phyloP scores from a whole-genome alignment of 2,888 invertebrate genomes.

The Notodonta ziczac region DNA sequence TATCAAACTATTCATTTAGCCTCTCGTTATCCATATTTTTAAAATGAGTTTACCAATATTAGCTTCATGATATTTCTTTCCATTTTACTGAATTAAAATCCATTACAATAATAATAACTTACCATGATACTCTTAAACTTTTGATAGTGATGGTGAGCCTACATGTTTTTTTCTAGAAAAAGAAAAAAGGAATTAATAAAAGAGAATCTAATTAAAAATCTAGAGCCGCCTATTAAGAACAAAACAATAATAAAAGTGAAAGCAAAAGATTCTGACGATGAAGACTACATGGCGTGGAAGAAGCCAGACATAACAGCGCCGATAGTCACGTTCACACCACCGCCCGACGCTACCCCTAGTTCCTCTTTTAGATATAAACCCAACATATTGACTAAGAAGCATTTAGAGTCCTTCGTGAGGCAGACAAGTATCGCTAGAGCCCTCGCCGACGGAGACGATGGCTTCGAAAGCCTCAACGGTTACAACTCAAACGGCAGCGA shows the following conservation, averaged over 20 bases:
- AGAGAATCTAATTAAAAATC: constrained; percentile 62
- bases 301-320: constrained; percentile 69
- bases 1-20: constrained; percentile 25
- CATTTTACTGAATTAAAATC: too few relatives aligned
- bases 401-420: constrained; percentile 72
- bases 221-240: constrained; percentile 58
- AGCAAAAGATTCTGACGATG: constrained; percentile 78
- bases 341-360: constrained; percentile 63
- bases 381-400: constrained; percentile 74
- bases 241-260: constrained; percentile 65
- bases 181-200: constrained; percentile 72
- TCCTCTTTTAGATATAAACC: constrained; percentile 64
- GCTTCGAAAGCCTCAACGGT: constrained; percentile 93
- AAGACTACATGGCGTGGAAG: constrained; percentile 80
- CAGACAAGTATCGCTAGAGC: constrained; percentile 58
- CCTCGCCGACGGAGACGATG: constrained; percentile 88
- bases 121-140: too few relatives aligned
- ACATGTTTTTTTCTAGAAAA: constrained; percentile 55
- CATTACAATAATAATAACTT: too few relatives aligned
- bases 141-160: too few relatives aligned
- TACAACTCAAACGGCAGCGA: constrained; percentile 90
- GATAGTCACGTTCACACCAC: constrained; percentile 77
- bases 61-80: too few relatives aligned
- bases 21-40: too few relatives aligned
- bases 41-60: too few relatives aligned